Percentiles rank a stretch among this genome's conserved stretches.
Evolutionary conservation across 92 coral and sea anemone genomes (phyloP).

Genomic region (Zoanthus solanderi): DNA sequence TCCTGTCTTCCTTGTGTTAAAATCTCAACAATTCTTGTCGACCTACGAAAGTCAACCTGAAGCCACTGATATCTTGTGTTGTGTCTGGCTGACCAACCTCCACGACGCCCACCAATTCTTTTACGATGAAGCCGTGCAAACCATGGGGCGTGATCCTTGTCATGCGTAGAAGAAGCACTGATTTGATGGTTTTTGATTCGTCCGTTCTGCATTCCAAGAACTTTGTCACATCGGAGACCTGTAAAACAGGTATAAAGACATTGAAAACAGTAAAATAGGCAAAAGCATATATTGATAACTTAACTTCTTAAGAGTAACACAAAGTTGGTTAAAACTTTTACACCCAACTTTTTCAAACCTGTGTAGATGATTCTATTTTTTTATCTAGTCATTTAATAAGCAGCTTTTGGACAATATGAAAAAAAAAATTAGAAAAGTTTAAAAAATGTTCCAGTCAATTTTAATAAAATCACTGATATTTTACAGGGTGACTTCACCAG

Average conservation of each 20-base stretch:
- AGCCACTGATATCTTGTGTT: conserved; percentile 59
- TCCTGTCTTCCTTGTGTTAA: conserved; percentile 72
- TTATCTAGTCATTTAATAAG: too few species aligned
- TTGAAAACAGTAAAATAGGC: neutral
- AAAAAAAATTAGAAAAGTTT: too few species aligned
- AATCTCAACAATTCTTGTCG: conserved; percentile 54
- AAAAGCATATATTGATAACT: too few species aligned
- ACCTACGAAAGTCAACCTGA: conserved; percentile 62
- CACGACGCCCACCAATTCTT: conserved; percentile 21
- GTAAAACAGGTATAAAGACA: neutral
- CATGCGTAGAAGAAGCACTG: conserved; percentile 53
- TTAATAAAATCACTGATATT: too few species aligned
- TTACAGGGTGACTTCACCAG: too few species aligned
- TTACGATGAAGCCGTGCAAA: conserved; percentile 58
- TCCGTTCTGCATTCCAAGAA: conserved; percentile 63
- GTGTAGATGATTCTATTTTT: too few species aligned
- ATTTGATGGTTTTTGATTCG: conserved; percentile 55
- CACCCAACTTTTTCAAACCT: too few species aligned
- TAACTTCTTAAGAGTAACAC: too few species aligned
- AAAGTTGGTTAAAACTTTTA: too few species aligned
- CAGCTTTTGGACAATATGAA: too few species aligned
- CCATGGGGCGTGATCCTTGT: conserved; percentile 42
- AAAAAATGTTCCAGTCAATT: too few species aligned
- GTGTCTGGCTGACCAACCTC: conserved; percentile 57
- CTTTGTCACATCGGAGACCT: conserved; percentile 55